Evolutionary conservation across 1,140 invertebrate species (phyloP), one percentile per base, ranked within the genome.

Genomic region (Ephestia elutella): DNA sequence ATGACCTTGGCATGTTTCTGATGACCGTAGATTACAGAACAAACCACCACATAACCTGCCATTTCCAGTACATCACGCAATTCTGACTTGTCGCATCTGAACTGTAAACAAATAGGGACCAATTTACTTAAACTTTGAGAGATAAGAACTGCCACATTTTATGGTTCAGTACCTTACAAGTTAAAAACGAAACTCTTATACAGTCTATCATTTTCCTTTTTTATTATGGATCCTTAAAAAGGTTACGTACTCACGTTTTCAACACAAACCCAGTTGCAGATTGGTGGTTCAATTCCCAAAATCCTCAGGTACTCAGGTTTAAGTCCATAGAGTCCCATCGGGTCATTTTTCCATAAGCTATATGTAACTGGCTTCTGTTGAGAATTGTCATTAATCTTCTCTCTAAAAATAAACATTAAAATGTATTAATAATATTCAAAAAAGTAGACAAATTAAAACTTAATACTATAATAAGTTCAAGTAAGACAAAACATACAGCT

Each of bases 1-100:
- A 78, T 79, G 15, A 78, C 73, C 10, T 70, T 80, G 0, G 80
- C 81, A 35, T 71, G 0, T 62, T 59, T 30, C 7, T 21, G 0
- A 49, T 55, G 19, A 25, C 3, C 10, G 19, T 51, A 25, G 3
- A 68, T 17, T 0, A 84, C 66, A 5, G 70, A 63, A 25, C 78
- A 84, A 1, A 69, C 51, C 0, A 80, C 25, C 0, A 86, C 75
- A 0, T 70, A 63, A 0, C 83, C 83, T 0, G 81, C 81, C 5
- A 84, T 49, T 35, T 82, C 78, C 57, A 86, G 64, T 0, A 78
- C 68, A 17, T 86, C 81, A n/a, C 70, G 75, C 4, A 86, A 51
- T 35, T 84, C 78, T 0, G 65, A 60, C 51, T 82, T 82, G 49
- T 81, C 80, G 62, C 83, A 86, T 44, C 81, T 67, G 11, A 86